A percentile compares a stretch with the other conserved stretches of the same genome.
Conservation (phyloP, 1,140 invertebrate genomes). For the Cardiocondyla obscurior region DNA sequence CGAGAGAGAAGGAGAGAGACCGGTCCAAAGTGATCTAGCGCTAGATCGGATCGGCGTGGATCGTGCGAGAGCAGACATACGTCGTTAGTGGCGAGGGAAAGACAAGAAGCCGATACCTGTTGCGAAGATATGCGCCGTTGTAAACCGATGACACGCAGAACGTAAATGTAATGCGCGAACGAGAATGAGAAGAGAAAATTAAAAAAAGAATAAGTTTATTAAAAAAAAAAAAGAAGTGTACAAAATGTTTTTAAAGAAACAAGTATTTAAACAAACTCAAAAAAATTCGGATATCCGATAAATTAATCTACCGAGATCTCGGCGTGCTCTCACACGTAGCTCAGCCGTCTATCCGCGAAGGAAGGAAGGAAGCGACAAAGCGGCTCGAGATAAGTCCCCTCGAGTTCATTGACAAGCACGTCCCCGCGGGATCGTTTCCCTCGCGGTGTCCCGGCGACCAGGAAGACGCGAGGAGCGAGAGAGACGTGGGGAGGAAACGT, state of each 20-base stretch:
- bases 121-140: conserved; percentile 1
- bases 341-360: not conserved
- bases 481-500: not conserved
- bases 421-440: conserved; percentile 5
- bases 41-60: conserved; percentile 47
- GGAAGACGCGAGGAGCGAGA: not conserved
- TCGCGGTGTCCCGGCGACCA: not conserved
- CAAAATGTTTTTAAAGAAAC: too few relatives aligned
- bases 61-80: not conserved
- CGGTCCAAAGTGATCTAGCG: conserved; percentile 52
- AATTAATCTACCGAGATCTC: not conserved
- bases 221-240: too few relatives aligned
- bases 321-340: not conserved
- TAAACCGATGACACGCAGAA: conserved; percentile 6
- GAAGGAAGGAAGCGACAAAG: conserved; percentile 46
- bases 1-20: conserved; percentile 37
- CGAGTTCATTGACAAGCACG: conserved; percentile 19
- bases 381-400: conserved; percentile 6
- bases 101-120: conserved; percentile 41
- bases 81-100: conserved; percentile 3
- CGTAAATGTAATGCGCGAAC: not conserved
- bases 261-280: conserved; percentile 14
- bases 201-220: not conserved
- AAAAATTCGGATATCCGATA: not conserved
- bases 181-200: not conserved